A percentile compares a stretch with the other conserved stretches of the same genome.
Conservation (phyloP, 2,113 vertebrate genomes). For the Centropristis striata region DNA sequence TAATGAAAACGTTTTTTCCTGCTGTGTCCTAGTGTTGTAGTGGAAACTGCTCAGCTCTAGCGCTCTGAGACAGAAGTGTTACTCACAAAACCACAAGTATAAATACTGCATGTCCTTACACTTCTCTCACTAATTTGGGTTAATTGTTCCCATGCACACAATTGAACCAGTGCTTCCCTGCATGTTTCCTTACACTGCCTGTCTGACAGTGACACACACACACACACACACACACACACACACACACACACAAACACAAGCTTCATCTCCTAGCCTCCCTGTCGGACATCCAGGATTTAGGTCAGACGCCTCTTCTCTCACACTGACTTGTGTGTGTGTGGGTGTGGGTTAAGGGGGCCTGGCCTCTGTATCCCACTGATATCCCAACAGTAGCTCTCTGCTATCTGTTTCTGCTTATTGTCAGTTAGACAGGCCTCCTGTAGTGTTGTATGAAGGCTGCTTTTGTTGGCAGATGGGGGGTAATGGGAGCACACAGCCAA, state of each 20-base stretch:
- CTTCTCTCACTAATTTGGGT: constrained; percentile 57
- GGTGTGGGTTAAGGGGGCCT: constrained; percentile 15
- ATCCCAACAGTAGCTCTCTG: constrained; percentile 52
- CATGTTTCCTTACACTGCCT: constrained; percentile 24
- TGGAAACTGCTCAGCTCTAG: background rate
- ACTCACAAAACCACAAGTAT: constrained; percentile 34
- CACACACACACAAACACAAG: constrained; percentile 26
- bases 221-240: constrained; percentile 24
- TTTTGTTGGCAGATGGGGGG: constrained; percentile 3
- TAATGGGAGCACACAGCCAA: background rate
- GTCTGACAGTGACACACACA: constrained; percentile 41
- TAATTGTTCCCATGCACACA: constrained; percentile 64
- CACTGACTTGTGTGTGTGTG: constrained; percentile 9
- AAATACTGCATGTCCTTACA: constrained; percentile 55
- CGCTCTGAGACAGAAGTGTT: constrained; percentile 11
- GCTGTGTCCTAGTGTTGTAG: background rate
- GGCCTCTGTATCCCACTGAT: constrained; percentile 44
- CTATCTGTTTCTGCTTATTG: constrained; percentile 68
- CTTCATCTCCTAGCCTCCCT: background rate
- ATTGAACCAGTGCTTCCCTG: constrained; percentile 31
- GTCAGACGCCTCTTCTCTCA: constrained; percentile 36
- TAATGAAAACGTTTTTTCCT: constrained; percentile 8
- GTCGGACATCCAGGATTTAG: constrained; percentile 31
- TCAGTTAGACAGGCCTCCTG: constrained; percentile 51
- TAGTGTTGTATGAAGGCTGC: constrained; percentile 2